Percentiles rank a stretch among this genome's conserved stretches.
Evolutionary conservation across 1,140 invertebrate species (phyloP).

Genomic region (Drosophila equinoxialis): DNA sequence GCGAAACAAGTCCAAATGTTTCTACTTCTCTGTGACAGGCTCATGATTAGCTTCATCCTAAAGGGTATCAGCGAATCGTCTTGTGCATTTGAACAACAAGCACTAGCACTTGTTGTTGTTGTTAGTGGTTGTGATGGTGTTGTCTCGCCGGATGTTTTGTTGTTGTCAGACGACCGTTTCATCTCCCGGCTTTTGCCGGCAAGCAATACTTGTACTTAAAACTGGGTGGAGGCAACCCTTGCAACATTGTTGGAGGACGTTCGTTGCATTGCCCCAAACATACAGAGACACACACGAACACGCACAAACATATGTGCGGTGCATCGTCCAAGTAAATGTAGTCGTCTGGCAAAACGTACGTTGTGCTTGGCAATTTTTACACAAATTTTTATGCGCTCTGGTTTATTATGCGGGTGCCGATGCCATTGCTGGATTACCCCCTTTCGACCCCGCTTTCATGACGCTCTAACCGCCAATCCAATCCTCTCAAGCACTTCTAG

Average conservation of each 20-base stretch:
- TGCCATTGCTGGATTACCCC: neutral
- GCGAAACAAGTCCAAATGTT: no score
- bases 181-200: slow-evolving; percentile 50
- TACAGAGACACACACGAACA: neutral
- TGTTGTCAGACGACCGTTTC: slow-evolving; percentile 64
- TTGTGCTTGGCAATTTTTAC: slow-evolving; percentile 51
- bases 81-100: neutral
- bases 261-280: slow-evolving; percentile 8
- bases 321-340: neutral
- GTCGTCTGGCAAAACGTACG: slow-evolving; percentile 42
- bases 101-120: slow-evolving; percentile 28
- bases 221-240: slow-evolving; percentile 43
- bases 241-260: slow-evolving; percentile 52
- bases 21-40: no score
- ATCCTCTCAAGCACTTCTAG: slow-evolving; percentile 27
- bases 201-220: slow-evolving; percentile 8
- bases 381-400: slow-evolving; percentile 58
- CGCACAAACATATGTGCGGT: neutral
- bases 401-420: slow-evolving; percentile 72
- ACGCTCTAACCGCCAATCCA: neutral
- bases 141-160: slow-evolving; percentile 68
- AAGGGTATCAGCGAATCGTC: neutral
- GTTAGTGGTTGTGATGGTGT: slow-evolving; percentile 32
- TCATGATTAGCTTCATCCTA: neutral
- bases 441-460: neutral